Conservation (phyloP, 1,140 invertebrate genomes). For the Cyclina sinensis region DNA sequence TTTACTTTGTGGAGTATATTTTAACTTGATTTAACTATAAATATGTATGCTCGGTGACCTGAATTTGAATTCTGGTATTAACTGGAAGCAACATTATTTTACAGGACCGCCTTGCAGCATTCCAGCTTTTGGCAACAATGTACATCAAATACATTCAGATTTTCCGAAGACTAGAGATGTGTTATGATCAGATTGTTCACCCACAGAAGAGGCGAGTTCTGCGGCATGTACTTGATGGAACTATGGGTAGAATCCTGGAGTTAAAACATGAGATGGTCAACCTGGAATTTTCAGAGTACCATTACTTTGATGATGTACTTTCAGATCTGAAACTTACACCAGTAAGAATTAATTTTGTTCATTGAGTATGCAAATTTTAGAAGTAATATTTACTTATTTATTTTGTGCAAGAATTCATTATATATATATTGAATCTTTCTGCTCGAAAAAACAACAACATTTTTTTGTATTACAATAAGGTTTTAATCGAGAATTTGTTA, state of each 20-base stretch:
- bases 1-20: no score
- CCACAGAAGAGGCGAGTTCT: constrained; percentile 96
- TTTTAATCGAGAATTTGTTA: no score
- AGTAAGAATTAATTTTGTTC: constrained; percentile 87
- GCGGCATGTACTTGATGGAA: constrained; percentile 92
- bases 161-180: constrained; percentile 92
- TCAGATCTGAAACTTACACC: constrained; percentile 89
- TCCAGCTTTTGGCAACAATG: constrained; percentile 86
- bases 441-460: no score
- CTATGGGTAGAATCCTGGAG: constrained; percentile 91
- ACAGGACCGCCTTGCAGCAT: constrained; percentile 86
- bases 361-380: no score
- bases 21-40: no score
- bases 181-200: constrained; percentile 96
- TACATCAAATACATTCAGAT: constrained; percentile 94
- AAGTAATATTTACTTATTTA: no score
- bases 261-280: constrained; percentile 93
- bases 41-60: no score
- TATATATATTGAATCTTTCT: no score
- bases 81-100: no score
- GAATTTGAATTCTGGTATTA: no score
- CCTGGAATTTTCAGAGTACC: constrained; percentile 94
- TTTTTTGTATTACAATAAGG: no score
- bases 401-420: no score
- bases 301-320: constrained; percentile 94